Conservation (phyloP, 1,140 invertebrate genomes). For the Drosophila grimshawi region DNA sequence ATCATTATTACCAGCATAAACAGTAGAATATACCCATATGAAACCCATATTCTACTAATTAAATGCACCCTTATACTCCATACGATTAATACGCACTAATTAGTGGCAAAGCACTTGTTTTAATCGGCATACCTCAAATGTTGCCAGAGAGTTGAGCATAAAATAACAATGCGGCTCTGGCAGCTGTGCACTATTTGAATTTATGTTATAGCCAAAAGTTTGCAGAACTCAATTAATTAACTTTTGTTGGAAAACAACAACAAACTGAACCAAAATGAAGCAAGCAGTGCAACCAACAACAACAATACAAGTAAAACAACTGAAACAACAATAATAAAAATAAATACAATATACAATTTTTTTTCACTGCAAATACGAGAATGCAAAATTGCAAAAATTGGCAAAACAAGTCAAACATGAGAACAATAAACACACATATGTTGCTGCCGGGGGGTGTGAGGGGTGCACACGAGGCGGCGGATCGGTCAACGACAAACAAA, state of each 20-base stretch:
- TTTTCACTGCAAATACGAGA: conserved; percentile 56
- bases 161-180: conserved; percentile 14
- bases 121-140: conserved; percentile 1
- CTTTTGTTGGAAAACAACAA: conserved; percentile 64
- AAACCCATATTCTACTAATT: background rate
- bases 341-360: conserved; percentile 75
- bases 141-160: background rate
- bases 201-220: conserved; percentile 78
- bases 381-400: conserved; percentile 56
- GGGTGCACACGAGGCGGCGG: background rate
- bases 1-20: too few relatives aligned
- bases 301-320: conserved; percentile 27
- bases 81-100: background rate
- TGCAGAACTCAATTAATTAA: conserved; percentile 82
- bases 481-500: conserved; percentile 39
- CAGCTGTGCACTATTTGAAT: conserved; percentile 65
- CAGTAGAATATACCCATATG: too few relatives aligned
- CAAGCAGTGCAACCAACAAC: conserved; percentile 22
- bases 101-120: background rate
- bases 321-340: conserved; percentile 60
- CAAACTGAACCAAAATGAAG: conserved; percentile 38
- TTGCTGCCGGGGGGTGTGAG: background rate
- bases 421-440: conserved; percentile 31
- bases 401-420: conserved; percentile 54
- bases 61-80: background rate